A percentile compares a stretch with the other conserved stretches of the same genome.
Evolutionary conservation across 2,797 vertebrate species (phyloP).

Genomic region (Salmo trutta): DNA sequence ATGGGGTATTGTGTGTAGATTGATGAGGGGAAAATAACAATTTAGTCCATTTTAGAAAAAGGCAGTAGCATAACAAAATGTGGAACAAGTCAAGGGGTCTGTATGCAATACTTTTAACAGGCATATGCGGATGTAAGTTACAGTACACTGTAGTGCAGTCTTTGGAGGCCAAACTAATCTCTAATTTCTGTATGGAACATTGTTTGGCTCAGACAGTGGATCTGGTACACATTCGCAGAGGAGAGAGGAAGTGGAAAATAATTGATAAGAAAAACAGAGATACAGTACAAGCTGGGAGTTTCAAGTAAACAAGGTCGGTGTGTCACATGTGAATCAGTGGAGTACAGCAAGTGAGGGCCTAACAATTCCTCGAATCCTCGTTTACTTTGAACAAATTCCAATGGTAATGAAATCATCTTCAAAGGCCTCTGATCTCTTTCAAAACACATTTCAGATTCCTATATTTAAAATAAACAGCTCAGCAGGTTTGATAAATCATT

Average conservation of each 20-base stretch:
- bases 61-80: too few species aligned
- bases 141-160: background rate
- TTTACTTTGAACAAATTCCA: background rate
- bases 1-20: too few species aligned
- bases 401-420: background rate
- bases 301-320: background rate
- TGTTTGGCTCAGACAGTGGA: background rate
- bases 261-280: background rate
- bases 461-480: background rate
- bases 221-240: background rate
- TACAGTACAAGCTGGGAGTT: background rate
- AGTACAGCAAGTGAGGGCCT: background rate
- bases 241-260: background rate
- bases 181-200: background rate
- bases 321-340: background rate
- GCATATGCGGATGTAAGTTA: background rate
- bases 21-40: too few species aligned
- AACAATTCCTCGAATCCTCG: background rate
- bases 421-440: background rate
- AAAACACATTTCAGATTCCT: background rate
- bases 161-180: background rate
- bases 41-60: too few species aligned
- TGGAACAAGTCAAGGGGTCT: background rate
- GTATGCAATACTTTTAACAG: background rate
- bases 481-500: background rate